Conservation (phyloP, 1,140 invertebrate species). For the Solen grandis region DNA sequence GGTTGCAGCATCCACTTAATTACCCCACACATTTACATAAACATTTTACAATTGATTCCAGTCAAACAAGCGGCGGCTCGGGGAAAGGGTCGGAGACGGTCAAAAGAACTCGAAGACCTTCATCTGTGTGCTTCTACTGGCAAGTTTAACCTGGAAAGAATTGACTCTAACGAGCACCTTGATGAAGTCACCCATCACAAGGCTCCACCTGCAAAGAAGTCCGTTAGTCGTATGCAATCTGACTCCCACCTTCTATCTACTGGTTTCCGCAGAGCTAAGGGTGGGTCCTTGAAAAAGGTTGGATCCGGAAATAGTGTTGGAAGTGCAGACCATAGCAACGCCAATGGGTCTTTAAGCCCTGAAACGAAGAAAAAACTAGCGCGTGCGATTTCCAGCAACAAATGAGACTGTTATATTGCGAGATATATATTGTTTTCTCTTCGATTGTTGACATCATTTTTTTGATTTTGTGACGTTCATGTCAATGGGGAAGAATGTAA, state of each 20-base stretch:
- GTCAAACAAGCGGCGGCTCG: constrained; percentile 33
- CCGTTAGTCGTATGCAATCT: background rate
- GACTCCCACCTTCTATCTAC: background rate
- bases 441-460: too few species aligned
- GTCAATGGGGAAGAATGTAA: too few species aligned
- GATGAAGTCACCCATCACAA: background rate
- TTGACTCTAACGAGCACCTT: background rate
- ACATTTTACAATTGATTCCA: too few species aligned
- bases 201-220: background rate
- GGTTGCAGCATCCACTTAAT: too few species aligned
- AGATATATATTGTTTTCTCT: too few species aligned
- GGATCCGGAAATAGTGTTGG: too few species aligned
- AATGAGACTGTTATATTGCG: too few species aligned
- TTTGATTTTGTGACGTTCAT: too few species aligned
- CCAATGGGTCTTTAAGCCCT: background rate
- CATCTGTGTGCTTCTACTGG: constrained; percentile 45
- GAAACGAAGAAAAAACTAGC: background rate
- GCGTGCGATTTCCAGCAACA: too few species aligned
- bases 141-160: constrained; percentile 32
- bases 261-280: background rate
- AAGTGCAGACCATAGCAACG: background rate
- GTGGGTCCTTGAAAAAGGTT: background rate
- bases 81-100: constrained; percentile 42
- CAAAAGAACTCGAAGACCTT: constrained; percentile 48
- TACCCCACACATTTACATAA: too few species aligned